Percentiles rank a stretch among this genome's conserved stretches.
These are phyloP conservation scores for Chrysolina oricalcia DNA, from an alignment of 2,888 invertebrate genomes.

Conservation along the genomic window DNA sequence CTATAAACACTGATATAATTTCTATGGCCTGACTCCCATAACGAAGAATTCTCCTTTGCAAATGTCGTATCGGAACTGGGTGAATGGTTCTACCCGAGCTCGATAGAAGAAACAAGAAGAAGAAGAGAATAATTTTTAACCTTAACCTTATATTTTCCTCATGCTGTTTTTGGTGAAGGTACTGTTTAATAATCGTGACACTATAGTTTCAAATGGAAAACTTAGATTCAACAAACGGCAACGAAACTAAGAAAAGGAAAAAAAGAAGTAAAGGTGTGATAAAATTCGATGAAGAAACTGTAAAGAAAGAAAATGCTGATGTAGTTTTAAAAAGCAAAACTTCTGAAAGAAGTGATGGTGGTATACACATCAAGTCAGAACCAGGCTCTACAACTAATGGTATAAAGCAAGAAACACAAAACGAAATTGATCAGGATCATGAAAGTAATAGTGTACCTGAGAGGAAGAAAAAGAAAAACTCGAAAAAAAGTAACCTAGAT, in stretches of 20 bases:
- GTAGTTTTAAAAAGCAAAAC: conserved; percentile 34
- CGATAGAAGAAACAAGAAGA: too few relatives aligned
- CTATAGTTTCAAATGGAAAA: conserved; percentile 22
- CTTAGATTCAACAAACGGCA: background rate
- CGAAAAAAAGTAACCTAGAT: background rate
- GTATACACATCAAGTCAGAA: background rate
- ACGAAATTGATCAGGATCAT: background rate
- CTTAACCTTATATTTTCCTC: too few relatives aligned
- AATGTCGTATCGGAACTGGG: too few relatives aligned
- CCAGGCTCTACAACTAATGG: background rate
- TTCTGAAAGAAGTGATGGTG: background rate
- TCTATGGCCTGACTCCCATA: too few relatives aligned
- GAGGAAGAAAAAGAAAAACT: conserved; percentile 21
- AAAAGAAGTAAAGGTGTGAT: conserved; percentile 44
- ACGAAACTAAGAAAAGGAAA: conserved; percentile 38
- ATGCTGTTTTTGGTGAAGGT: too few relatives aligned
- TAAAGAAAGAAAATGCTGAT: conserved; percentile 51
- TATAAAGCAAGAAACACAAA: conserved; percentile 4
- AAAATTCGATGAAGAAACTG: conserved; percentile 54
- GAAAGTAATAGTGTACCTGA: too few relatives aligned
- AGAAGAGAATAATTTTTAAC: too few relatives aligned
- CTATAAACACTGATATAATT: too few relatives aligned
- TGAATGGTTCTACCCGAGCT: too few relatives aligned
- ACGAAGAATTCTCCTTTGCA: too few relatives aligned
- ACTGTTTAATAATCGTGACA: background rate